These are phyloP conservation scores for Nephrotoma flavescens DNA, from an alignment of 2,888 invertebrate species.

Conservation along the genomic window DNA sequence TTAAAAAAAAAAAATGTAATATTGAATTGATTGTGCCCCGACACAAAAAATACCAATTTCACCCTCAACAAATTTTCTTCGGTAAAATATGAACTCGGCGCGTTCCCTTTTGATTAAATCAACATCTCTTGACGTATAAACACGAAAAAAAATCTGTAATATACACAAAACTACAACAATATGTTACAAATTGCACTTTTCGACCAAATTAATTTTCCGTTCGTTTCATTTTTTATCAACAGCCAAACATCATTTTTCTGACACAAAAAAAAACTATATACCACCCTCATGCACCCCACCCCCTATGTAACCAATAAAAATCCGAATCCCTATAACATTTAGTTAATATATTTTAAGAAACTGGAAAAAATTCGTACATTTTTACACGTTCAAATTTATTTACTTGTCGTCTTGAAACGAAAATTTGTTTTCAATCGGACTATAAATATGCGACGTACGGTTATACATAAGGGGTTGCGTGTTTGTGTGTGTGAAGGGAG, in stretches of 20 bases:
- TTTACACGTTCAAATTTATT: neutral
- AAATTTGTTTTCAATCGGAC: neutral
- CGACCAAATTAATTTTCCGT: neutral
- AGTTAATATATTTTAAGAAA: neutral
- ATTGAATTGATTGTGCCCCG: neutral
- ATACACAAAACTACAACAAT: neutral
- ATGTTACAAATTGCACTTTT: neutral
- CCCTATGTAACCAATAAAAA: neutral
- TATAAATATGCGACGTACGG: neutral
- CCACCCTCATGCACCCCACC: neutral
- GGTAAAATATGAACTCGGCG: neutral
- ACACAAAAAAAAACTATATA: neutral
- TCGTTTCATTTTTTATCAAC: neutral
- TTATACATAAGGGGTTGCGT: neutral
- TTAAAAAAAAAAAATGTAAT: neutral
- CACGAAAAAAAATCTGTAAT: neutral
- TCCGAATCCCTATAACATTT: neutral
- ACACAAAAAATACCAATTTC: neutral
- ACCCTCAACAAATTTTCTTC: neutral
- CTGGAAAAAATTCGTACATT: neutral
- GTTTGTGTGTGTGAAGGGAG: neutral
- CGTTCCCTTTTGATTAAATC: neutral
- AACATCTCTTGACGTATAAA: neutral
- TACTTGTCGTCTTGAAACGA: neutral
- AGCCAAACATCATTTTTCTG: neutral